Conservation (phyloP, 2,888 invertebrate species). For the Cantharis flavilabris region DNA sequence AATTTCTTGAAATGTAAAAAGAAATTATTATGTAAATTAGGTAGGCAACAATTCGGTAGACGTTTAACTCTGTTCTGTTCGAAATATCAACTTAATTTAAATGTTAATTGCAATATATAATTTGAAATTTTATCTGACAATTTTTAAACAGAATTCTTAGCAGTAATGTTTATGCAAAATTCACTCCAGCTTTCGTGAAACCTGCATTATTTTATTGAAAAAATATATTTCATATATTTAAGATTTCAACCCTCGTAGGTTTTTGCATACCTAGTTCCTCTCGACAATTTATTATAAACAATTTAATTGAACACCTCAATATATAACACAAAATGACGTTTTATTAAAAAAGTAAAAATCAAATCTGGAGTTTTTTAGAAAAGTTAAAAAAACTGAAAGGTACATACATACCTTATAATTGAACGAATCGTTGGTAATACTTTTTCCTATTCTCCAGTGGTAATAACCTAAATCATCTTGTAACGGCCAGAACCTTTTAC, state of each 20-base stretch:
- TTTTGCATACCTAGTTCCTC: no score
- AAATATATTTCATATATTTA: no score
- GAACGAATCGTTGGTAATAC: constrained; percentile 71
- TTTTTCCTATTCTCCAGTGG: constrained; percentile 75
- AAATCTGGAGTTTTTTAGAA: no score
- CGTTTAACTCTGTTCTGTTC: background rate
- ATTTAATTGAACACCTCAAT: no score
- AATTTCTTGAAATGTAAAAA: background rate
- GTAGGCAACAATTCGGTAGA: background rate
- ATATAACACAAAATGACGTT: no score
- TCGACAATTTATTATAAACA: no score
- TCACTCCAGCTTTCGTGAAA: no score
- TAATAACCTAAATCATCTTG: constrained; percentile 76
- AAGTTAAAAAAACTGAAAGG: background rate
- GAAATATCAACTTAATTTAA: background rate
- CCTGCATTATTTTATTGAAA: no score
- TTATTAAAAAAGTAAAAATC: no score
- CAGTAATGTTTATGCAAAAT: background rate
- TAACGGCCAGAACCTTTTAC: constrained; percentile 66
- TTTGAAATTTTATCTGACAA: background rate
- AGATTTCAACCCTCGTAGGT: no score
- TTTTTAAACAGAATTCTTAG: background rate
- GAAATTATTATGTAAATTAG: background rate
- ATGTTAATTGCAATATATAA: background rate
- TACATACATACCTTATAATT: constrained; percentile 73